Conservation (phyloP, 2,113 vertebrate species). For the Manacus vitellinus region DNA sequence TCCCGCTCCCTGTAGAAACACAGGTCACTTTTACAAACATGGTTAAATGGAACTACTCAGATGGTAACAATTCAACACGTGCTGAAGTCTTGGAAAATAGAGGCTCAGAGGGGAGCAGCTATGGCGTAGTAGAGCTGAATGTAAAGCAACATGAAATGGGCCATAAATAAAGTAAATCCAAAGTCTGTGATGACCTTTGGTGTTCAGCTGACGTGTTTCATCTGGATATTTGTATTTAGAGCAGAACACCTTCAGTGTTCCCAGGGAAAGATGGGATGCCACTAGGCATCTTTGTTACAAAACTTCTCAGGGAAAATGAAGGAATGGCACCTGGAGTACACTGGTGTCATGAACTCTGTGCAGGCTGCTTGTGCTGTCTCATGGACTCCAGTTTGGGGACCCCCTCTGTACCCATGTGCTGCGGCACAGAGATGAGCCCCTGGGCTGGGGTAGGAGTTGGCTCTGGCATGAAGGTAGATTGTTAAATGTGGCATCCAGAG, state of each 20-base stretch:
- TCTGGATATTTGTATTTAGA: not conserved
- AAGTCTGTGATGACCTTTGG: not conserved
- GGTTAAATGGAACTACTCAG: not conserved
- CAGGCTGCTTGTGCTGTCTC: not conserved
- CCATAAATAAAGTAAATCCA: not conserved
- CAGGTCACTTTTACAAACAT: not conserved
- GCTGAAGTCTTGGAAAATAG: not conserved
- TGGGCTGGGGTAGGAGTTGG: not conserved
- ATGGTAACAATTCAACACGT: not conserved
- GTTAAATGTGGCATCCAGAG: constrained; percentile 26
- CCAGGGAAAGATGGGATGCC: not conserved
- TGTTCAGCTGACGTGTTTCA: not conserved
- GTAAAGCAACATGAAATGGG: not conserved
- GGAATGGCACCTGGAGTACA: fast-evolving
- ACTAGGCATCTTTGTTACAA: not conserved
- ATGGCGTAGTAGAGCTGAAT: not conserved
- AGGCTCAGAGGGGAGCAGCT: not conserved
- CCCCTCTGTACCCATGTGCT: not conserved
- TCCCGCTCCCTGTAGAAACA: not conserved
- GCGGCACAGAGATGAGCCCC: not conserved
- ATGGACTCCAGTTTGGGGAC: not conserved
- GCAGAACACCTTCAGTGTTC: not conserved
- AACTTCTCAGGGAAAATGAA: not conserved
- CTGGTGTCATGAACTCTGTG: not conserved
- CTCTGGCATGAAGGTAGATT: constrained; percentile 19